Evolutionary conservation across 2,797 vertebrate species (phyloP), one percentile per base, ranked within the genome.

Genomic region (Hydrophis major): DNA sequence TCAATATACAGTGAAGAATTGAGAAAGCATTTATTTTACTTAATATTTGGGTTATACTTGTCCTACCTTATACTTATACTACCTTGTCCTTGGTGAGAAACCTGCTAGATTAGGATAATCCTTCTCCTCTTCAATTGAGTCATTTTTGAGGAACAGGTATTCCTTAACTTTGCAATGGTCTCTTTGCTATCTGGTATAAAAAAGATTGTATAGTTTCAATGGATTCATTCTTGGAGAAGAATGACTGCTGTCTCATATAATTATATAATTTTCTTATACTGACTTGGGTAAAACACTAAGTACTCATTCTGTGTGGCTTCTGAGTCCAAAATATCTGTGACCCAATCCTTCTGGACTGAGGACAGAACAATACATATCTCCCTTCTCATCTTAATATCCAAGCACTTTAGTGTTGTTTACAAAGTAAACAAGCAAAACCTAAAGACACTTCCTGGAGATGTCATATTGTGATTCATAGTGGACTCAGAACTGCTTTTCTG

Each of bases 401-500:
- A 83, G 60, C 20, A 18, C 12, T 91, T 63, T 94, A 93, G 4
- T 0, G 63, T 2, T 93, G 47, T 92, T 92, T 88, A 66, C 32
- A 50, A 92, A 91, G 37, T 91, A 91, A 94, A 74, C 20, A 83
- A 47, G 37, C 20, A 83, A 83, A 25, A 47, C 16, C 20, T 25
- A 25, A 83, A 83, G 20, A 83, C 20, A 42, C 27, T 14, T 50
- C 90, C n/a, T n/a, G 94, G 74, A 93, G 92, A 92, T 94, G 53
- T 60, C 13, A 28, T 59, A 53, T 4, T 92, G 78, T 89, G 0
- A 8, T 93, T 92, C 27, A 92, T 92, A 94, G 78, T 28, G 92
- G 50, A 86, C 42, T 55, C 90, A 86, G 87, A 3, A 93, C 2
- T 28, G 86, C 1, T 32, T 93, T 94, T 94, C 69, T 94, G 74